A percentile compares a stretch with the other conserved stretches of the same genome.
phyloP scores from a whole-genome alignment of 2,113 vertebrate species.

The Thermophis baileyi region DNA sequence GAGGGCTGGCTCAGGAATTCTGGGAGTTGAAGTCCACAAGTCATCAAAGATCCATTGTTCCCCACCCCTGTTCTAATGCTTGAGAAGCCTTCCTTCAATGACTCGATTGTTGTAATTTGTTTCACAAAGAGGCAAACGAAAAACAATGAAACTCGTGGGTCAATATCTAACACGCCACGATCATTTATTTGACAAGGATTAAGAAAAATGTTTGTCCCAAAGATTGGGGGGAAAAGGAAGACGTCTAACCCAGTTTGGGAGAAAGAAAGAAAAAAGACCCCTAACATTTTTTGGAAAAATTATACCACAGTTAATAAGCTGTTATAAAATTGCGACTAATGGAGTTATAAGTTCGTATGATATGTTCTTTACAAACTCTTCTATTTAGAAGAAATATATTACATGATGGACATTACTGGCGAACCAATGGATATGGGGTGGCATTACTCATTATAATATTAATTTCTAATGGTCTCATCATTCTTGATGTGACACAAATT shows the following conservation, averaged over 20 bases:
- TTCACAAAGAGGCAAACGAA: neutral
- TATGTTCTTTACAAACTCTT: neutral
- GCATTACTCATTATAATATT: neutral
- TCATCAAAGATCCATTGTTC: no score
- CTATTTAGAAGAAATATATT: neutral
- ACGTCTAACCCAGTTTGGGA: neutral
- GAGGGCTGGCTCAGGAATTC: no score
- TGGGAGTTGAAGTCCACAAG: no score
- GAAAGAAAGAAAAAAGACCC: neutral
- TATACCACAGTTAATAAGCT: neutral
- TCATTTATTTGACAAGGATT: neutral
- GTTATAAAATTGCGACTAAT: neutral
- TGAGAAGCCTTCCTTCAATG: neutral
- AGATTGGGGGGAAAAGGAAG: no score
- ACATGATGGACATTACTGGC: neutral
- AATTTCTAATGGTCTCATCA: neutral
- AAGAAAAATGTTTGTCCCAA: neutral
- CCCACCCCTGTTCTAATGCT: neutral
- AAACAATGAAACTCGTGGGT: neutral
- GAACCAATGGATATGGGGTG: neutral
- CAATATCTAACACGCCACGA: neutral
- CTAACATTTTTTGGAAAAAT: neutral
- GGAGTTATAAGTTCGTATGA: neutral
- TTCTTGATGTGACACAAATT: neutral
- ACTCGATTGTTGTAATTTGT: no score